Evolutionary conservation across 2,888 invertebrate genomes (phyloP), one percentile per base, ranked within the genome.

Genomic region (Meliscaeva auricollis): DNA sequence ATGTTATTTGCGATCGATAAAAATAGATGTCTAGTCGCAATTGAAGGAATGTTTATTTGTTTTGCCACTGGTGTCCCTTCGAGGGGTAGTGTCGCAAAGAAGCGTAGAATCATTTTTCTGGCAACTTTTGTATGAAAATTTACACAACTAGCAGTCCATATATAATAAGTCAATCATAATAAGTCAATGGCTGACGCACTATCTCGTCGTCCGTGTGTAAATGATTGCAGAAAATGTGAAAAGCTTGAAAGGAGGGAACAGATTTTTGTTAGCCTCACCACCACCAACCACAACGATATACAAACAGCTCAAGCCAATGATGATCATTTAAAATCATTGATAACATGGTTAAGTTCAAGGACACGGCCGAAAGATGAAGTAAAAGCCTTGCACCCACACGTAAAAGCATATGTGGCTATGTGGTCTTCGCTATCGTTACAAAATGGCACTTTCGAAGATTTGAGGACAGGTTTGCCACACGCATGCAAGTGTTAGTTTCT

Each of bases 161-260:
- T n/a, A n/a, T n/a, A n/a, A n/a, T n/a, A n/a, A n/a, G n/a, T n/a
- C n/a, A n/a, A n/a, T n/a, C n/a, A n/a, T n/a, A n/a, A n/a, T n/a
- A n/a, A n/a, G n/a, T n/a, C n/a, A n/a, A n/a, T n/a, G n/a, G n/a
- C n/a, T n/a, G n/a, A n/a, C n/a, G n/a, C n/a, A n/a, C 35, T 35
- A 6, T 35, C 35, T 35, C 35, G 35, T 8, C 35, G 35, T 6
- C 35, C 35, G 7, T 35, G 35, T 35, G 35, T 9, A 8, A 9
- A 35, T 9, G 26, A 22, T 6, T 52, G 52, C 52, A 52, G 7
- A n/a, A 52, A 52, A 52, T 52, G 52, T 26, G 52, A 52, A 5
- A 52, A 52, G 7, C 30, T 52, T 5, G 52, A 52, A 7, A 30
- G 7, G 2, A 52, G 52, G 30, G 52, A 30, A 11, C 52, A 52